phyloP scores from a whole-genome alignment of 92 coral and sea anemone species.

The Umimayanthus chanpuru region DNA sequence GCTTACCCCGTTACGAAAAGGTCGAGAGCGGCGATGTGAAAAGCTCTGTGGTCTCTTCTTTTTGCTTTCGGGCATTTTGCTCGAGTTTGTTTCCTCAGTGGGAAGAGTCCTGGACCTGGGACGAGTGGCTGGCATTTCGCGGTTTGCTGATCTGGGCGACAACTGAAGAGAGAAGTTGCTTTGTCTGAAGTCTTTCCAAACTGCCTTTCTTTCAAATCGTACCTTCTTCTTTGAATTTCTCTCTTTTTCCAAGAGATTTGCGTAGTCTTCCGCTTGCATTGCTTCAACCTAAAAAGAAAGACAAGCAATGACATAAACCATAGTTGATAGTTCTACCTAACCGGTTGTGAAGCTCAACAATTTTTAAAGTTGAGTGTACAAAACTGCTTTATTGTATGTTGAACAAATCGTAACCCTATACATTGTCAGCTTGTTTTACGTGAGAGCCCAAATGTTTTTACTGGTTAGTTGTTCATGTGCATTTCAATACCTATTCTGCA shows the following conservation, averaged over 20 bases:
- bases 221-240: slow-evolving; percentile 68
- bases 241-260: slow-evolving; percentile 57
- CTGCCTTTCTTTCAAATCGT: slow-evolving; percentile 87
- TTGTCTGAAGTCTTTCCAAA: slow-evolving; percentile 69
- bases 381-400: too few species aligned
- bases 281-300: slow-evolving; percentile 60
- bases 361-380: too few species aligned
- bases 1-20: background rate
- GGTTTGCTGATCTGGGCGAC: slow-evolving; percentile 30
- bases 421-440: too few species aligned
- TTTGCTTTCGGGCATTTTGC: background rate
- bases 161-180: slow-evolving; percentile 56
- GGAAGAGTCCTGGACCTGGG: slow-evolving; percentile 35
- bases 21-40: slow-evolving; percentile 26
- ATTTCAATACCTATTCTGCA: too few species aligned
- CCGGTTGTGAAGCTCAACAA: too few species aligned
- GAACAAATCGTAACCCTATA: too few species aligned
- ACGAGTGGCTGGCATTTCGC: slow-evolving; percentile 39
- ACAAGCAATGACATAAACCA: too few species aligned
- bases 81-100: background rate
- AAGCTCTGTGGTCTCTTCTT: slow-evolving; percentile 28
- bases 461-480: too few species aligned
- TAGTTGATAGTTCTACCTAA: too few species aligned
- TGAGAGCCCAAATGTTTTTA: too few species aligned
- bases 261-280: slow-evolving; percentile 53